These are phyloP conservation scores for Batillaria attramentaria DNA, from an alignment of 1,140 invertebrate genomes.

Conservation along the genomic window DNA sequence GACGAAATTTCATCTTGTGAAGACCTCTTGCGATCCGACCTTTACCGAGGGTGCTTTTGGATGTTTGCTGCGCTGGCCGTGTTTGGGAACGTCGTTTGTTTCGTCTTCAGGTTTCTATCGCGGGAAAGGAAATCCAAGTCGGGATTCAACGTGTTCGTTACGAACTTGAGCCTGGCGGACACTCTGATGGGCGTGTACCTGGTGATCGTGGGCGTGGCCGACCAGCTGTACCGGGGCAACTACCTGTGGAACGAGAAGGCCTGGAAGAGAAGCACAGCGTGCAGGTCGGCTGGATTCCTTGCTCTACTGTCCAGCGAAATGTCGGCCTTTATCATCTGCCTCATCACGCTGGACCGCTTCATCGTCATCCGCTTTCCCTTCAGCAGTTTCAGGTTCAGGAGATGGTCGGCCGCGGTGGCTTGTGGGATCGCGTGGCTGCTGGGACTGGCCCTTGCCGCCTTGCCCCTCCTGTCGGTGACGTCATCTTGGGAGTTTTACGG, in stretches of 20 bases:
- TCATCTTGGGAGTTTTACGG: conserved; percentile 42
- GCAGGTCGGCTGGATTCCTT: conserved; percentile 58
- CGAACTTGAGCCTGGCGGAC: conserved; percentile 59
- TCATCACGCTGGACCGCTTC: conserved; percentile 54
- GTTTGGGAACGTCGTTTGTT: conserved; percentile 48
- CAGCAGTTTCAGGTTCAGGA: conserved; percentile 23
- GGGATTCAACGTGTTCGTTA: conserved; percentile 52
- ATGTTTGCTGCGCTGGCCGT: conserved; percentile 40
- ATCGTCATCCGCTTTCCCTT: conserved; percentile 56
- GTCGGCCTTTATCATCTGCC: conserved; percentile 36
- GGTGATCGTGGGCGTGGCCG: conserved; percentile 56
- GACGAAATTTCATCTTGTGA: conserved; percentile 51
- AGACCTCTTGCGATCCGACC: conserved; percentile 37
- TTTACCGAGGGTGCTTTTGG: conserved; percentile 42
- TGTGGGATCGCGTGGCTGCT: conserved; percentile 29
- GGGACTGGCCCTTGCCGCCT: conserved; percentile 29
- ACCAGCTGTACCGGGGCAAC: conserved; percentile 38
- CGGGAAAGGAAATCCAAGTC: too few species aligned
- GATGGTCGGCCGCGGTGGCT: conserved; percentile 17
- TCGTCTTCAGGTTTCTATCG: too few species aligned
- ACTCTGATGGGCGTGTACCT: conserved; percentile 66
- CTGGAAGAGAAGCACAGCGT: conserved; percentile 53
- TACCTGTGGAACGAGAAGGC: conserved; percentile 53
- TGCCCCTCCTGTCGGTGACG: conserved; percentile 30
- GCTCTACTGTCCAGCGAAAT: conserved; percentile 49